phyloP scores from a whole-genome alignment of 2,888 invertebrate species.

The Bruchidius siliquastri region DNA sequence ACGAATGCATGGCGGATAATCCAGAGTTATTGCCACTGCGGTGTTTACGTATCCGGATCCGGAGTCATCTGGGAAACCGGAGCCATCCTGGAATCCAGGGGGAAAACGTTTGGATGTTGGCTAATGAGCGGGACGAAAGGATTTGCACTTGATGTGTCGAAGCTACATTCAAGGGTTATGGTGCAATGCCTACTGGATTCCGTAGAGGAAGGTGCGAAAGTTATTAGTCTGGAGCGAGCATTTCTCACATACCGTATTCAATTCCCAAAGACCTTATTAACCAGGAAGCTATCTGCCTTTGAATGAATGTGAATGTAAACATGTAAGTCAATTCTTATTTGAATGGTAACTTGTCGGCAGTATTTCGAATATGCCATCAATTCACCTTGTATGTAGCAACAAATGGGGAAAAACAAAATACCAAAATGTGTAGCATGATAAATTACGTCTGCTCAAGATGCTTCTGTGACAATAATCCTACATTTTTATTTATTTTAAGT shows the following conservation, averaged over 20 bases:
- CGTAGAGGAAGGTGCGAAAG: neutral
- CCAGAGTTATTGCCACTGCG: slow-evolving; percentile 37
- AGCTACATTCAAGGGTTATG: neutral
- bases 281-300: too few relatives aligned
- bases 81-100: neutral
- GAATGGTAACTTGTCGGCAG: too few relatives aligned
- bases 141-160: neutral
- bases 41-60: slow-evolving; percentile 10
- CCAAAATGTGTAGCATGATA: too few relatives aligned
- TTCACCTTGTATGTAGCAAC: too few relatives aligned
- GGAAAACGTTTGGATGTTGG: neutral
- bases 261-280: neutral
- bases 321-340: too few relatives aligned
- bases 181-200: neutral
- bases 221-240: neutral
- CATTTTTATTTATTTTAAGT: too few relatives aligned
- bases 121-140: neutral
- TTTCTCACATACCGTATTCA: neutral
- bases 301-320: too few relatives aligned
- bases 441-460: too few relatives aligned
- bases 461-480: too few relatives aligned
- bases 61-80: neutral
- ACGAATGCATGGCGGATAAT: slow-evolving; percentile 37
- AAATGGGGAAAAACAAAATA: too few relatives aligned
- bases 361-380: too few relatives aligned